Base-by-base conservation (phyloP, 1,140 invertebrate species). In the Artemia franciscana region DNA sequence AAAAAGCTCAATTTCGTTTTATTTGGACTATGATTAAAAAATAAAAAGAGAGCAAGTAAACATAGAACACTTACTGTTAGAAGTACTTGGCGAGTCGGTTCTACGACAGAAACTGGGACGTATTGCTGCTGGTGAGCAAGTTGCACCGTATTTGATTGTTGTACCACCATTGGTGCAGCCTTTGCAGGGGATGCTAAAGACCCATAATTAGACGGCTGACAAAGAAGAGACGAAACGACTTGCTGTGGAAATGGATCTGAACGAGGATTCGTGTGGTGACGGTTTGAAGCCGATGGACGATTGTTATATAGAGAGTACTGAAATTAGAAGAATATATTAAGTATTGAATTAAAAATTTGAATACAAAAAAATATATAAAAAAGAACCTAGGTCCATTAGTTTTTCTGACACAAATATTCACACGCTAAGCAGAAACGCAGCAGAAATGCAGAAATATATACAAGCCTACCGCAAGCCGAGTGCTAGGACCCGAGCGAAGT, bases 61-160 rank as follows among this genome's bases (percentile, higher is more conserved):
- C n/a, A n/a, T n/a, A n/a, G n/a, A n/a, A 15, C 28, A 61, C 71
- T 70, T 70, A 75, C 74, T 58, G 75, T 72, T 51, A 77, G 70
- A 58, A 79, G 67, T 70, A 79, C 76, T 63, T 75, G 77, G 58
- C 76, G 67, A 28, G 72, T 74, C 59, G 72, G 69, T 73, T 91
- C 88, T 27, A 91, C 84, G 79, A 90, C 87, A n/a, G 87, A 89
- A 4, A 90, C 87, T n/a, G 87, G 87, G 9, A 85, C 86, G 72
- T 90, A 89, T 67, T 90, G 86, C 69, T 88, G 86, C 67, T 82
- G 80, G 1, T 73, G 73, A 57, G 82, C 81, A 66, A 83, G 83
- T 70, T 83, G 80, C 58, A 81, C 66, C 28, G 76, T 78, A 7
- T 78, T 79, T 67, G 80, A 80, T 67, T 83, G 82, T 3, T 79